Percentiles rank a stretch among this genome's conserved stretches.
phyloP scores from a whole-genome alignment of 2,113 vertebrate species.

The Pica pica region DNA sequence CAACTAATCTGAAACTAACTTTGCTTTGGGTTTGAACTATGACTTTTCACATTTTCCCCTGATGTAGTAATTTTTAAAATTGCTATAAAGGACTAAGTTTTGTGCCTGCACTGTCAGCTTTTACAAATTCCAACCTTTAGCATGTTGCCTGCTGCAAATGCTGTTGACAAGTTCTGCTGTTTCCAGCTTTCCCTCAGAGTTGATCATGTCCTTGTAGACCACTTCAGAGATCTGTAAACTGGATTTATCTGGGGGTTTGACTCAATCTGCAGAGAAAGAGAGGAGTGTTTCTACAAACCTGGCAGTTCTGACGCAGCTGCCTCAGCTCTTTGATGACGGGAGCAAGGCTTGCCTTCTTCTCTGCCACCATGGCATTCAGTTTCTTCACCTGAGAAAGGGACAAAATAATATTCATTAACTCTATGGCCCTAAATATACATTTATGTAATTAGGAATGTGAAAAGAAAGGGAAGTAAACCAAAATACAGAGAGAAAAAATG shows the following conservation, averaged over 20 bases:
- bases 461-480: background rate
- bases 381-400: constrained; percentile 84
- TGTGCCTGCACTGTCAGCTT: background rate
- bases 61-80: background rate
- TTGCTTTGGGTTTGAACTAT: background rate
- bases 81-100: background rate
- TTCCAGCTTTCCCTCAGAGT: background rate
- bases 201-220: background rate
- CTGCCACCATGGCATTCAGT: constrained; percentile 83
- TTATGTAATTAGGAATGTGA: background rate
- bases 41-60: background rate
- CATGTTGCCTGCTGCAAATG: background rate
- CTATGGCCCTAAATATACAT: background rate
- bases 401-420: background rate
- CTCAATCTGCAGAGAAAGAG: background rate
- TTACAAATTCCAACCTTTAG: background rate
- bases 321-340: constrained; percentile 94
- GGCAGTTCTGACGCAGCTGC: constrained; percentile 84
- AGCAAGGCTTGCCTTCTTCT: constrained; percentile 91
- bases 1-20: background rate
- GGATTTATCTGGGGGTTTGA: background rate
- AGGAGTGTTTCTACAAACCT: constrained; percentile 72
- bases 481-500: background rate
- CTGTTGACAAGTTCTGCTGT: background rate
- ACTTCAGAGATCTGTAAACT: background rate